Evolutionary conservation across 2,797 vertebrate genomes (phyloP).

Genomic region (Darevskia mixta): DNA sequence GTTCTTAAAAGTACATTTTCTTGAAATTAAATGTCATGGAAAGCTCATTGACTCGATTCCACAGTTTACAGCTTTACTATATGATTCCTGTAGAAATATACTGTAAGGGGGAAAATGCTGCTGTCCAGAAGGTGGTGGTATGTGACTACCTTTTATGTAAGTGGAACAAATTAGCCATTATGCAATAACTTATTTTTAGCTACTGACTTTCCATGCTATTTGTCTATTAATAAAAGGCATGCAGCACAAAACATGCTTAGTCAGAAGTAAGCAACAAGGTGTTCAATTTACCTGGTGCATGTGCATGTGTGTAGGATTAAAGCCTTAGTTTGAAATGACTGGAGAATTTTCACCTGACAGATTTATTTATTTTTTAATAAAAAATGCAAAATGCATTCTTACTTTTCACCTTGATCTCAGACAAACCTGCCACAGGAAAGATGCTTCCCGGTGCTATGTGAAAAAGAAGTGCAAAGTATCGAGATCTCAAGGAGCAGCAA

Average conservation of each 20-base stretch:
- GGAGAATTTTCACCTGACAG: neutral
- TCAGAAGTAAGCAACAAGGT: neutral
- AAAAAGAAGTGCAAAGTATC: no score
- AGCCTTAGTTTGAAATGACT: neutral
- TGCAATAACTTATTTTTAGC: constrained; percentile 4
- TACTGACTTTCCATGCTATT: neutral
- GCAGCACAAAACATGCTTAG: neutral
- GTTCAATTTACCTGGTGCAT: neutral
- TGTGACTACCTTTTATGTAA: neutral
- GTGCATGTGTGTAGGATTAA: neutral
- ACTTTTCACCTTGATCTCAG: no score
- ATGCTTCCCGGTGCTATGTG: no score
- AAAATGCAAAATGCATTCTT: no score
- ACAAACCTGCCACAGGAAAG: no score
- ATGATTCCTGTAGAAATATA: neutral
- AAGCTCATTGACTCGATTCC: neutral
- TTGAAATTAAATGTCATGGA: neutral
- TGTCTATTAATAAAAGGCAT: neutral
- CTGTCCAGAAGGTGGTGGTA: constrained; percentile 34
- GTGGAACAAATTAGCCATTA: neutral
- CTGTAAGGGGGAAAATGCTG: neutral
- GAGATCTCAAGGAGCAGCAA: no score
- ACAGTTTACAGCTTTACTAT: no score
- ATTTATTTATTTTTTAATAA: no score
- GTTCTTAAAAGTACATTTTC: neutral